A percentile compares a stretch with the other conserved stretches of the same genome.
phyloP scores from a whole-genome alignment of 2,113 vertebrate species.

The Leptodactylus fuscus region DNA sequence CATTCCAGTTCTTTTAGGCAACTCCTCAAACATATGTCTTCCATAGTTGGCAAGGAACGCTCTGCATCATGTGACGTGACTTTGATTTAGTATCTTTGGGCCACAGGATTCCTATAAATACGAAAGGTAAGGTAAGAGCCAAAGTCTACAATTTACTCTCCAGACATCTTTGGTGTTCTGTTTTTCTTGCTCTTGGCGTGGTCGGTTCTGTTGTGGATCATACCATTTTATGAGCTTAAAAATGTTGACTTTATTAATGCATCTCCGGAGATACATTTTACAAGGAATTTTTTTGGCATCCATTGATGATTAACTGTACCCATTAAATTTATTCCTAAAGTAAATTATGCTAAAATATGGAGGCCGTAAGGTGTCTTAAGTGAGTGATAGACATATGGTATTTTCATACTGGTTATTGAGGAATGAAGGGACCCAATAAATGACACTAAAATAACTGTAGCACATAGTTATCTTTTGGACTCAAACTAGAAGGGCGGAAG shows the following conservation, averaged over 20 bases:
- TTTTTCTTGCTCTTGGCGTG: conserved; percentile 40
- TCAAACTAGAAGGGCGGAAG: neutral
- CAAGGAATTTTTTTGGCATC: conserved; percentile 23
- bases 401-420: neutral
- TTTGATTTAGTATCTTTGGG: conserved; percentile 44
- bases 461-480: neutral
- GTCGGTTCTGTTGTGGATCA: neutral
- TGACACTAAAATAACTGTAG: neutral
- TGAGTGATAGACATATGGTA: neutral
- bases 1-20: conserved; percentile 35
- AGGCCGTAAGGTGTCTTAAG: neutral
- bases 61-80: neutral
- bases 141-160: conserved; percentile 40
- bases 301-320: neutral
- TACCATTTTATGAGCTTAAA: conserved; percentile 27
- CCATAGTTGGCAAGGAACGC: neutral
- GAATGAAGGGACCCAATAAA: neutral
- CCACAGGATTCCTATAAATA: conserved; percentile 43
- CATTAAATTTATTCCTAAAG: neutral
- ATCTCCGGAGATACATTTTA: conserved; percentile 20
- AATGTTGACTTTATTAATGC: conserved; percentile 39
- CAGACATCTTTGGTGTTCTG: conserved; percentile 55
- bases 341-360: neutral
- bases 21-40: conserved; percentile 15
- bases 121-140: conserved; percentile 20